phyloP scores from a whole-genome alignment of 2,888 invertebrate species.

The Hirtodrosophila confusa region DNA sequence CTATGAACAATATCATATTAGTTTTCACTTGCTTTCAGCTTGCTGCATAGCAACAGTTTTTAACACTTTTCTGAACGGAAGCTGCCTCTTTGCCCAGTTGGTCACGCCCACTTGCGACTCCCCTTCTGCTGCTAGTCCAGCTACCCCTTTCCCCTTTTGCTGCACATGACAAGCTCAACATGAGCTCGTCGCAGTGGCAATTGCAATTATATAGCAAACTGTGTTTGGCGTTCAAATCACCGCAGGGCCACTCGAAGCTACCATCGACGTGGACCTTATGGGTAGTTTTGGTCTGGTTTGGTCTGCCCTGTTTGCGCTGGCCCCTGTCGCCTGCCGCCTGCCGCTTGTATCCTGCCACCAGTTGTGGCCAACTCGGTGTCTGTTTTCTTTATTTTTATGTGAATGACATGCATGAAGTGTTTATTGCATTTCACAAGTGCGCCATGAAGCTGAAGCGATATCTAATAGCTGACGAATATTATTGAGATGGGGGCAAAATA shows the following conservation, averaged over 20 bases:
- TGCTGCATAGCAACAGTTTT: conserved; percentile 15
- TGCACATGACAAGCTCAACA: conserved; percentile 59
- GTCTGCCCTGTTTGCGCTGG: conserved; percentile 31
- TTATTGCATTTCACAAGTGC: conserved; percentile 64
- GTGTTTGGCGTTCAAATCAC: conserved; percentile 68
- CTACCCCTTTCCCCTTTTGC: background rate
- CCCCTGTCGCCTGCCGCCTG: conserved; percentile 11
- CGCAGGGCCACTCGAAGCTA: conserved; percentile 60
- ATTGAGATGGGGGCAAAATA: conserved; percentile 11
- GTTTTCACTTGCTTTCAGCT: conserved; percentile 6
- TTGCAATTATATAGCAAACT: conserved; percentile 69
- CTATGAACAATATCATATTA: too few relatives aligned
- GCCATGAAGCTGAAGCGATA: conserved; percentile 42
- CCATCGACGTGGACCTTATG: conserved; percentile 38
- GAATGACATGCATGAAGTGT: conserved; percentile 67
- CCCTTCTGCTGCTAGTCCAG: background rate
- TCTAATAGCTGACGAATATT: conserved; percentile 46
- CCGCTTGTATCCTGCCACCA: conserved; percentile 7
- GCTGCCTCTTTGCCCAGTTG: conserved; percentile 7
- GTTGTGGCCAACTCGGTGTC: conserved; percentile 26
- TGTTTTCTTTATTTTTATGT: conserved; percentile 14
- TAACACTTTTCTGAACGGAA: conserved; percentile 18
- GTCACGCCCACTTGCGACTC: conserved; percentile 5
- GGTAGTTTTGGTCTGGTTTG: conserved; percentile 29
- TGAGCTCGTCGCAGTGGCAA: conserved; percentile 55